Evolutionary conservation across 2,113 vertebrate genomes (phyloP).

Genomic region (Melanostigma gelatinosum): DNA sequence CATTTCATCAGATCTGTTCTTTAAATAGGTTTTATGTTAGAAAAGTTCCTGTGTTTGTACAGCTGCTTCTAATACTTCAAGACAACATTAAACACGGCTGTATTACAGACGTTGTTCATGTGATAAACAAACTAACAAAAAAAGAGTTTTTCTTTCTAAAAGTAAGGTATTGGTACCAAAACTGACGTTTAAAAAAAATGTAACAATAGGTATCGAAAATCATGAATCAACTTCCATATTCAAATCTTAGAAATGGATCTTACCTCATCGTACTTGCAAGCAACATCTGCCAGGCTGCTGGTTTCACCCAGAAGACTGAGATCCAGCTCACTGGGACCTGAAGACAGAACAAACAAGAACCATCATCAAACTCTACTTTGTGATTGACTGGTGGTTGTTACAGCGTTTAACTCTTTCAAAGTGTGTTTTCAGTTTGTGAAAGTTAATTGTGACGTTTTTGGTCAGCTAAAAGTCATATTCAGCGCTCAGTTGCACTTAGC

Average conservation of each 20-base stretch:
- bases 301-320: conserved; percentile 86
- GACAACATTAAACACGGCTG: neutral
- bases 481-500: too few relatives aligned
- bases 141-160: neutral
- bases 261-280: conserved; percentile 92
- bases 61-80: neutral
- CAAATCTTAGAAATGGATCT: conserved; percentile 25
- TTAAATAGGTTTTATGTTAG: neutral
- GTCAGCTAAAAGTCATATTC: too few relatives aligned
- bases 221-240: neutral
- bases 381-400: too few relatives aligned
- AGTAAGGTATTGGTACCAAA: neutral
- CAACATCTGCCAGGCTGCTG: conserved; percentile 82
- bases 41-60: neutral
- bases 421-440: too few relatives aligned
- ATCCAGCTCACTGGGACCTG: conserved; percentile 90
- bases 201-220: neutral
- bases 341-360: conserved; percentile 47
- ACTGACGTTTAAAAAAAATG: neutral
- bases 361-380: neutral
- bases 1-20: neutral
- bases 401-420: too few relatives aligned
- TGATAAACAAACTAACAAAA: neutral
- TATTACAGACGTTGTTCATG: neutral
- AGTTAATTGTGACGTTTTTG: too few relatives aligned